Percentiles rank a stretch among this genome's conserved stretches.
Conservation (phyloP, 1,140 invertebrate genomes). For the Nasonia longicornis region DNA sequence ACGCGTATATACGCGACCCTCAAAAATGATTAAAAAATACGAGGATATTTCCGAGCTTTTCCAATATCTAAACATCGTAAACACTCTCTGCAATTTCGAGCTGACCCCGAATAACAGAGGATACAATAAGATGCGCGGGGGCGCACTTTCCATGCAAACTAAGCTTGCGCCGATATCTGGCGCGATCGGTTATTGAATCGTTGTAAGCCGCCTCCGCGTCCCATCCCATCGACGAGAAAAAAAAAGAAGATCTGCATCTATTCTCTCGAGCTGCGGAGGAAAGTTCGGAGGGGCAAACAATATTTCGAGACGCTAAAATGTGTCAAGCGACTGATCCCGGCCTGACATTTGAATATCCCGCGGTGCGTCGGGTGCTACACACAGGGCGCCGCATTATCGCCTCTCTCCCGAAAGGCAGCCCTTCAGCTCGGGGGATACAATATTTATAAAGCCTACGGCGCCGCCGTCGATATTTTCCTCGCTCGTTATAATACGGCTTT, state of each 20-base stretch:
- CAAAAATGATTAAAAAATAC: neutral
- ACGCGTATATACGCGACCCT: too few species aligned
- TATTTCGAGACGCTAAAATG: constrained; percentile 68
- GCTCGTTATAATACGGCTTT: constrained; percentile 27
- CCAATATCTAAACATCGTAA: constrained; percentile 21
- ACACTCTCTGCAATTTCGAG: constrained; percentile 1
- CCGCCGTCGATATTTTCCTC: constrained; percentile 48
- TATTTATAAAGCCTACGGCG: constrained; percentile 52
- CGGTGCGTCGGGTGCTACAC: constrained; percentile 7
- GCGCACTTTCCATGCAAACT: constrained; percentile 67
- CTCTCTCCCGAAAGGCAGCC: constrained; percentile 11
- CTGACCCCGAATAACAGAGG: neutral
- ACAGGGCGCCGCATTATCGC: constrained; percentile 6
- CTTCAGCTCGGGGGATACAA: constrained; percentile 39
- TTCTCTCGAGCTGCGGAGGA: neutral
- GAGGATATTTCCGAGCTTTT: neutral
- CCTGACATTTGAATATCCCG: constrained; percentile 69
- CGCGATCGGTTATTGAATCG: constrained; percentile 69
- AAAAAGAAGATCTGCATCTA: constrained; percentile 1
- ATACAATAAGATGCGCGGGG: neutral
- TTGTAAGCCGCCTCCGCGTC: constrained; percentile 57
- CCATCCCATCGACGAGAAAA: constrained; percentile 31
- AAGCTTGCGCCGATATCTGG: constrained; percentile 50
- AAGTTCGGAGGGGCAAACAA: constrained; percentile 59
- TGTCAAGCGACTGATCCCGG: constrained; percentile 67